These are phyloP conservation scores for Listrodromus nycthemerus DNA, from an alignment of 2,888 invertebrate genomes.

Conservation along the genomic window DNA sequence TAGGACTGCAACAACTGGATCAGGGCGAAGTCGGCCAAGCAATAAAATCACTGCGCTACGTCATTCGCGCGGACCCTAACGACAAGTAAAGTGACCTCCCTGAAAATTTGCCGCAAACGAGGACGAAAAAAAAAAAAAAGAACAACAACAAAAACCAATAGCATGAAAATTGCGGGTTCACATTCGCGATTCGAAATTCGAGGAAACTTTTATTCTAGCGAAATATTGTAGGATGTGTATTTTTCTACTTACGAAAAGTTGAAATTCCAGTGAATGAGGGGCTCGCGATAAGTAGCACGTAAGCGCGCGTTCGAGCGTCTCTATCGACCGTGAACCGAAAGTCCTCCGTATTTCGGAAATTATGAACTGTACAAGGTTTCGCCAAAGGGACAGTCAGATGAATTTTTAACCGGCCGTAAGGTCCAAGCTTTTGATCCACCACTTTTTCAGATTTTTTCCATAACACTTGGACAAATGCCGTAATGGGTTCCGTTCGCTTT, in stretches of 20 bases:
- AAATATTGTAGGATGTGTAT: not conserved
- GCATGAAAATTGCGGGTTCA: not conserved
- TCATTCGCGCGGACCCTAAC: slow-evolving; percentile 88
- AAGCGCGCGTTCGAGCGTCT: no score
- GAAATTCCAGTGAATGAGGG: not conserved
- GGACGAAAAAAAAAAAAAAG: not conserved
- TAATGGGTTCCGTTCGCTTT: slow-evolving; percentile 58
- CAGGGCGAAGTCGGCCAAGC: slow-evolving; percentile 90
- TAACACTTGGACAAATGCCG: not conserved
- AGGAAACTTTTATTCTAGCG: not conserved
- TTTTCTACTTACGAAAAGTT: not conserved
- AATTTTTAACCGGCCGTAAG: not conserved
- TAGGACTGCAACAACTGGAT: slow-evolving; percentile 93
- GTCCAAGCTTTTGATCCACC: not conserved
- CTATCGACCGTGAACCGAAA: not conserved
- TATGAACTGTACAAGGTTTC: not conserved
- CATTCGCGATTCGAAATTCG: not conserved
- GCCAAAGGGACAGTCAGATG: not conserved
- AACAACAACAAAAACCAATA: no score
- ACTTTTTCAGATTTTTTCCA: slow-evolving; percentile 5
- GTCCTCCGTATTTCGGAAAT: not conserved
- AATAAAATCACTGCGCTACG: slow-evolving; percentile 90
- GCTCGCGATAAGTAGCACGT: not conserved
- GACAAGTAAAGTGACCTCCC: slow-evolving; percentile 86
- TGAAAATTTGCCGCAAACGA: not conserved